These are phyloP conservation scores for Orycteropus afer DNA, from an alignment of 2,113 vertebrate species.

Conservation along the genomic window DNA sequence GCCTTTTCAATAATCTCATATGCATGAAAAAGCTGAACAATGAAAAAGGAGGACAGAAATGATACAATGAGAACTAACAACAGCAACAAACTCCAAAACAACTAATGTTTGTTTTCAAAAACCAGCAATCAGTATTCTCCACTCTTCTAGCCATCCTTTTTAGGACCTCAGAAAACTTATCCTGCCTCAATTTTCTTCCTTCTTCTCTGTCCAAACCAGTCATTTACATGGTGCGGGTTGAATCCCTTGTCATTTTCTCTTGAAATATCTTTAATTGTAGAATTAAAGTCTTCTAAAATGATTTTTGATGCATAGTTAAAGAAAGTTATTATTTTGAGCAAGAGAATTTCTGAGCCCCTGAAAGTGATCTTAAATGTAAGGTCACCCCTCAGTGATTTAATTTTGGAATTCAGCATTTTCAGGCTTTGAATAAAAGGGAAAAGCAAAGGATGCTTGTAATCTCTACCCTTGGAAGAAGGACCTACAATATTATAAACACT, in stretches of 20 bases:
- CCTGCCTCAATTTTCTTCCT: background rate
- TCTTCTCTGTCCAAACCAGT: background rate
- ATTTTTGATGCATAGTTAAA: slow-evolving; percentile 26
- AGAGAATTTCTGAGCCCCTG: background rate
- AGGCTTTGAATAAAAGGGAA: slow-evolving; percentile 57
- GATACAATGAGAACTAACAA: background rate
- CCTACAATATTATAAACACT: slow-evolving; percentile 24
- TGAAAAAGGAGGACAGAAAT: background rate
- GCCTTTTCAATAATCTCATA: background rate
- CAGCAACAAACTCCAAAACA: background rate
- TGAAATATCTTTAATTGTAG: background rate
- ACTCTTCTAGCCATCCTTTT: background rate
- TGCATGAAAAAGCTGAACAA: background rate
- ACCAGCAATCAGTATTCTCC: background rate
- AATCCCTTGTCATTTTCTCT: background rate
- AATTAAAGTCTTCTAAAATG: slow-evolving; percentile 51
- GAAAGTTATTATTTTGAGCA: slow-evolving; percentile 48
- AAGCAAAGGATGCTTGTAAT: slow-evolving; percentile 43
- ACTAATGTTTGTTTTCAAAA: background rate
- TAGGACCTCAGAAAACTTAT: background rate
- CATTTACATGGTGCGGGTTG: background rate
- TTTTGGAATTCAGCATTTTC: slow-evolving; percentile 55
- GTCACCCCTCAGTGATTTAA: slow-evolving; percentile 40
- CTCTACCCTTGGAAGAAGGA: slow-evolving; percentile 55
- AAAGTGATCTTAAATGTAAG: slow-evolving; percentile 63